Conservation (phyloP, 2,113 vertebrate genomes). For the Labeo catla region DNA sequence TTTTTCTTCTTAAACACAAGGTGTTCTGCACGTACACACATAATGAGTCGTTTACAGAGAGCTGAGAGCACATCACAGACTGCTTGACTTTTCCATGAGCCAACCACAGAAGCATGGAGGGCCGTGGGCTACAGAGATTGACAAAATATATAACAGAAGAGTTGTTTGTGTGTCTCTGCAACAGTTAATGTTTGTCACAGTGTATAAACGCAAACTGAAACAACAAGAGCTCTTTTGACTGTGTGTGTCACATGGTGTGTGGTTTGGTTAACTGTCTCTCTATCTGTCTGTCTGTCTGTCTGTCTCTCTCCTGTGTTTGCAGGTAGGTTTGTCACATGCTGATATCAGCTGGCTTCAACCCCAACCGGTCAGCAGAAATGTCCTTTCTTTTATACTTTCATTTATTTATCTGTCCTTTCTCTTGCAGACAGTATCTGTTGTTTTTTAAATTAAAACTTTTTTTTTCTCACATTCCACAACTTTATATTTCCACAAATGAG, state of each 20-base stretch:
- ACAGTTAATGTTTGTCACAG: slow-evolving; percentile 3
- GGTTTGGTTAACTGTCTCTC: neutral
- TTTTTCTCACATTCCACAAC: neutral
- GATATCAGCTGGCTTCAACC: slow-evolving; percentile 50
- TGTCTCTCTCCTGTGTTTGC: slow-evolving; percentile 21
- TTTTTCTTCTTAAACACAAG: slow-evolving; percentile 4
- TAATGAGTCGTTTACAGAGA: neutral
- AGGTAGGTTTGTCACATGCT: slow-evolving; percentile 39
- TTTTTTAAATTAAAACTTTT: no score
- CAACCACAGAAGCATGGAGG: slow-evolving; percentile 10
- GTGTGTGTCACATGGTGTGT: neutral
- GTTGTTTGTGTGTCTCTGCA: slow-evolving; percentile 20
- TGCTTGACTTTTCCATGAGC: slow-evolving; percentile 48
- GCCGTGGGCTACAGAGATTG: slow-evolving; percentile 9
- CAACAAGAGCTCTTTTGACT: slow-evolving; percentile 29
- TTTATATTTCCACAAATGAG: neutral
- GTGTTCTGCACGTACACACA: neutral
- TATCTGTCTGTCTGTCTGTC: neutral
- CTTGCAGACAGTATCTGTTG: neutral
- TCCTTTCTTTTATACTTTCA: slow-evolving; percentile 29
- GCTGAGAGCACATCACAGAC: neutral
- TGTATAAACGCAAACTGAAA: neutral
- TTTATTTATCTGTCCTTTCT: neutral
- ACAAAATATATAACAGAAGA: slow-evolving; percentile 25
- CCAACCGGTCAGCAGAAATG: slow-evolving; percentile 46